These are phyloP conservation scores for Rachycentron canadum DNA, from an alignment of 2,797 vertebrate species.

Conservation along the genomic window DNA sequence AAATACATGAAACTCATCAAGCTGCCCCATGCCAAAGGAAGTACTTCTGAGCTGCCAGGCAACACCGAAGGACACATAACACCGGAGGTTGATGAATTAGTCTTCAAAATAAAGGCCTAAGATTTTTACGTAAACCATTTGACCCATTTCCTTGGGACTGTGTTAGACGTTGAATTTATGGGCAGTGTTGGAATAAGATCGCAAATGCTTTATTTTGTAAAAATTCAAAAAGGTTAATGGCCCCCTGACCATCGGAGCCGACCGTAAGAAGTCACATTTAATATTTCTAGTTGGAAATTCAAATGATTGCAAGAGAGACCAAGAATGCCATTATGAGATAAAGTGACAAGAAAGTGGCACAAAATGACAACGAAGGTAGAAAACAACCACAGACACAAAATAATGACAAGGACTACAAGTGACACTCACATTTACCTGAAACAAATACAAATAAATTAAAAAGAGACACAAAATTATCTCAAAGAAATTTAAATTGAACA, in stretches of 20 bases:
- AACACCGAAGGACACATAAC: conserved; percentile 16
- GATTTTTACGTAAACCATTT: background rate
- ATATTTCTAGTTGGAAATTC: too few relatives aligned
- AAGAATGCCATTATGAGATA: too few relatives aligned
- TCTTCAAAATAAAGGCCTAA: conserved; percentile 61
- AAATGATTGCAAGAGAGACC: too few relatives aligned
- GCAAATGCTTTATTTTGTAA: background rate
- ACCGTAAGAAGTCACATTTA: too few relatives aligned
- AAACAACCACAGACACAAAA: background rate
- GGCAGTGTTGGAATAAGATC: too few relatives aligned
- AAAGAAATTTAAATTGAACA: too few relatives aligned
- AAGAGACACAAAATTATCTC: background rate
- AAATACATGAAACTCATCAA: conserved; percentile 33
- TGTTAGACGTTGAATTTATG: background rate
- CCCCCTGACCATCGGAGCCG: too few relatives aligned
- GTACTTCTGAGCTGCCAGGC: conserved; percentile 33
- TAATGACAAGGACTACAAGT: background rate
- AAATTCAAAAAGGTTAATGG: background rate
- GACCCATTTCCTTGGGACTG: background rate
- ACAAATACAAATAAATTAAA: background rate
- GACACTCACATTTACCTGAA: background rate
- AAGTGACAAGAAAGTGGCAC: background rate
- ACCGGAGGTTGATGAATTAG: conserved; percentile 34
- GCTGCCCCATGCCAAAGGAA: conserved; percentile 38
- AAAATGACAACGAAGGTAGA: background rate